phyloP scores from a whole-genome alignment of 2,797 vertebrate genomes.

The Crypturellus tataupa region DNA sequence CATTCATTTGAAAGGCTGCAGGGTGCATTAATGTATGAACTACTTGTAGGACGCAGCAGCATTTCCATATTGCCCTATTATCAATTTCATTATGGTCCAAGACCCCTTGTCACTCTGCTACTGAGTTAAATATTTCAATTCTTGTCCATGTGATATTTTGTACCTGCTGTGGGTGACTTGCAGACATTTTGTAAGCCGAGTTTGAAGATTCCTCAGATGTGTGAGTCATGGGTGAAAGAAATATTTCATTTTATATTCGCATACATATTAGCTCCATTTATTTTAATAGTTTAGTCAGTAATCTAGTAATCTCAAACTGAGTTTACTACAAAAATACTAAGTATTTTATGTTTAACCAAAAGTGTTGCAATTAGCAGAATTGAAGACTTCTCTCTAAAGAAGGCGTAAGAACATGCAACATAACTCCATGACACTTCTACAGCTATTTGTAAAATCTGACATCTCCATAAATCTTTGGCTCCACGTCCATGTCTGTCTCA shows the following conservation, averaged over 20 bases:
- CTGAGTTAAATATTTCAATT: not conserved
- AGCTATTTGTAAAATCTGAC: not conserved
- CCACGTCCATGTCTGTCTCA: not conserved
- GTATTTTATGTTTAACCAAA: slow-evolving; percentile 13
- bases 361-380: not conserved
- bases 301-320: not conserved
- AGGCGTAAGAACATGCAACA: not conserved
- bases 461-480: not conserved
- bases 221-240: not conserved
- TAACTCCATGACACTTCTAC: not conserved
- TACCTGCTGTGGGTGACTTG: not conserved
- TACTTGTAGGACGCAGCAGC: not conserved
- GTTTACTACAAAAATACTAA: slow-evolving; percentile 4
- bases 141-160: not conserved
- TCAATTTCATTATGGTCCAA: not conserved
- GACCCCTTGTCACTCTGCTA: not conserved
- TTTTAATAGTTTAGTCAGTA: not conserved
- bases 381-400: not conserved
- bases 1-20: not conserved
- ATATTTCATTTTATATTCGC: too few relatives aligned
- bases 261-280: not conserved
- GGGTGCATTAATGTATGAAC: not conserved
- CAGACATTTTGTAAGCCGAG: not conserved
- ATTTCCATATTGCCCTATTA: not conserved
- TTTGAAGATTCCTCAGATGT: not conserved